phyloP scores from a whole-genome alignment of 2,113 vertebrate genomes.

The Eulemur macaco region DNA sequence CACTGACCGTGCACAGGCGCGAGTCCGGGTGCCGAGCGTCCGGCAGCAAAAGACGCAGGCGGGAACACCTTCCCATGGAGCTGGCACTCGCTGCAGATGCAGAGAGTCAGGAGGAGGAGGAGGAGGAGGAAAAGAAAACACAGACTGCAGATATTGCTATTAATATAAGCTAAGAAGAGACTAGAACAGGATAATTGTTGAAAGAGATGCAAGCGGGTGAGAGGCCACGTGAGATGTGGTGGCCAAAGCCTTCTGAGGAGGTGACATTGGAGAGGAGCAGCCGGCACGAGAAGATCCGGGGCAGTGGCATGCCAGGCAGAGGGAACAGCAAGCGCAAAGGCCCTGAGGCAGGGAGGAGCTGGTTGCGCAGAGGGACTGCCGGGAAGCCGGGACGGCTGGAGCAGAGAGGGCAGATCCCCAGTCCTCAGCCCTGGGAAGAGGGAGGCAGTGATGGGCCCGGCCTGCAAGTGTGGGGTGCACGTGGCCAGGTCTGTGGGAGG shows the following conservation, averaged over 20 bases:
- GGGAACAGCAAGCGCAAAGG: not conserved
- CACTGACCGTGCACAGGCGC: accelerated
- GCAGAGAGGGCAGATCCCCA: not conserved
- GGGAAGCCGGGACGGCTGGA: not conserved
- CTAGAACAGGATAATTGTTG: accelerated
- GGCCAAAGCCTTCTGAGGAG: not conserved
- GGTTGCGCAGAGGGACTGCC: accelerated
- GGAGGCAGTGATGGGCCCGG: not conserved
- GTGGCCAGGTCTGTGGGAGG: not conserved
- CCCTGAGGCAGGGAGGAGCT: not conserved
- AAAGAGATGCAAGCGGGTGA: not conserved
- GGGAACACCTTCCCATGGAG: not conserved
- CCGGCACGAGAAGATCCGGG: not conserved
- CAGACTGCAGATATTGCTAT: accelerated
- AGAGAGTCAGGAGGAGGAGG: not conserved
- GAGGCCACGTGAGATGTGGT: not conserved
- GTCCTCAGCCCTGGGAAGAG: not conserved
- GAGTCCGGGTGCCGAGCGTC: accelerated
- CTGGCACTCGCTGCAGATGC: not conserved
- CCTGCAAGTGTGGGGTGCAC: not conserved
- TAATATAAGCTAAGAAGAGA: not conserved
- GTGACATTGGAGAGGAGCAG: not conserved
- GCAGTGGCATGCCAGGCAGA: not conserved
- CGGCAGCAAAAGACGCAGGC: accelerated
- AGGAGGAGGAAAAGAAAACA: too few species aligned